Evolutionary conservation across 2,888 invertebrate genomes (phyloP).

Genomic region (Argynnis bischoffii): DNA sequence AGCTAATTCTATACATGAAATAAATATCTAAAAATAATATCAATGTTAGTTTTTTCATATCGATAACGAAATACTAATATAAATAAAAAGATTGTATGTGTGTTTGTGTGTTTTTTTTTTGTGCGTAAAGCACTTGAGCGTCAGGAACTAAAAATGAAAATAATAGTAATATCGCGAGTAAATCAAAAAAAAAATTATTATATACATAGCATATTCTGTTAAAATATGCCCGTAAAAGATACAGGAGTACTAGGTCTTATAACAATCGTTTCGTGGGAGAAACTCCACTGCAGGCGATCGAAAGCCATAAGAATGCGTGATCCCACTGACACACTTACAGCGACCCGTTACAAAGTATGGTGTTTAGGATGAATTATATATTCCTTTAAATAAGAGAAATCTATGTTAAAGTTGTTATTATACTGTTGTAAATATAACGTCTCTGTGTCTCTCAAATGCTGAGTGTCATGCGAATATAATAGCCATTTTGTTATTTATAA

Average conservation of each 20-base stretch:
- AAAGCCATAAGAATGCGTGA: conserved; percentile 33
- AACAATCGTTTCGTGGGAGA: conserved; percentile 28
- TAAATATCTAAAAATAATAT: no score
- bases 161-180: no score
- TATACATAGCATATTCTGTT: neutral
- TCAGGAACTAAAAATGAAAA: no score
- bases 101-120: no score
- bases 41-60: no score
- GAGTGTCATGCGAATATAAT: conserved; percentile 1
- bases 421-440: conserved; percentile 17
- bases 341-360: conserved; percentile 24
- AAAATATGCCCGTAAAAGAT: neutral
- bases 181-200: no score
- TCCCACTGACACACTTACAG: conserved; percentile 32
- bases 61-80: no score
- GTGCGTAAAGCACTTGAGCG: no score
- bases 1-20: no score
- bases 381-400: conserved; percentile 22
- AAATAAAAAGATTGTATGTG: no score
- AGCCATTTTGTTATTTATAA: conserved; percentile 3
- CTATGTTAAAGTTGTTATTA: conserved; percentile 10
- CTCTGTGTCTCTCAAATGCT: conserved; percentile 6
- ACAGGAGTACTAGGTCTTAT: conserved; percentile 1
- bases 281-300: conserved; percentile 27
- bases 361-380: conserved; percentile 32